Evolutionary conservation across 2,113 vertebrate species (phyloP), one percentile per base, ranked within the genome.

Genomic region (Capreolus pygargus): DNA sequence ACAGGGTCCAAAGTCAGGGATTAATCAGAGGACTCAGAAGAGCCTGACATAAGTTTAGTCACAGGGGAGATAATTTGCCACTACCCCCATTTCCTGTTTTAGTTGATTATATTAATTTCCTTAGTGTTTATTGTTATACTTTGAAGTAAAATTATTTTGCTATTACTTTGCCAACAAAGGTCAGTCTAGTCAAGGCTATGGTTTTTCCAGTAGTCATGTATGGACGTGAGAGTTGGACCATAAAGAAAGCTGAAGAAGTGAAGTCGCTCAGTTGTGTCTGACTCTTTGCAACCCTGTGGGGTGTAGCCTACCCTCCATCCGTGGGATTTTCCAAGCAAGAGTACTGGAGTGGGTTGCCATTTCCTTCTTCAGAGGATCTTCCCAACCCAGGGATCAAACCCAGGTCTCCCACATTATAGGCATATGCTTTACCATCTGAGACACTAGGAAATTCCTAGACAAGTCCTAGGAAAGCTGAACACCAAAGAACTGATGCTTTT

Each of bases 221-320:
- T 70, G 67, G 67, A 39, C 12, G 10, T 70, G 19, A 70, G n/a
- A 39, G 67, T 39, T 70, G 67, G n/a, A 23, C 19, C 23, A 6
- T 70, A 39, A 70, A 39, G n/a, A 70, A 23, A 39, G 10, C 67
- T 70, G 67, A 39, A 70, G 67, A 70, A 39, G n/a, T 70, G 64
- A 36, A 21, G n/a, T 70, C 9, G 0, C 67, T 70, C 10, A 70
- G n/a, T 70, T 2, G 10, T 70, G 19, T 70, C n/a, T 0, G 0
- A 70, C 67, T 39, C n/a, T 70, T 39, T 23, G 67, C 67, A 70
- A 23, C n/a, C 19, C 67, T 70, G 67, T 3, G 10, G n/a, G 5
- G 2, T 70, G 10, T 39, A 39, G n/a, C 67, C 67, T 70, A 39
- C 5, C 67, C 67, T 70, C 67, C 2, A 0, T 70, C n/a, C n/a